Percentiles rank a stretch among this genome's conserved stretches.
Conservation (phyloP, 2,113 vertebrate species). For the Poicephalus meyeri region DNA sequence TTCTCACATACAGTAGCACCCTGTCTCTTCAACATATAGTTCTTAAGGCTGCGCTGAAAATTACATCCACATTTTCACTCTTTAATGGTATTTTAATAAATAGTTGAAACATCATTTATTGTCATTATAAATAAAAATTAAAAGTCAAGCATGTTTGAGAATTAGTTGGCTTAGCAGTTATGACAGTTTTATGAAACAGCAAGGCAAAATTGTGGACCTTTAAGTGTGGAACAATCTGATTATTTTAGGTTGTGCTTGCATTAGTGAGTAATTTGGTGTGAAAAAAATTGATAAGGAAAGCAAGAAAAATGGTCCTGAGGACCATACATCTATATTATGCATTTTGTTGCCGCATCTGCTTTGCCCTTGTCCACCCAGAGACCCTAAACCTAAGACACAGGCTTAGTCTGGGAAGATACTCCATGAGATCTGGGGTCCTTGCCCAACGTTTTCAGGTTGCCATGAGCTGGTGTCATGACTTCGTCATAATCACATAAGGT, state of each 20-base stretch:
- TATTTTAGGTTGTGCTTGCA: neutral
- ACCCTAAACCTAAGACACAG: neutral
- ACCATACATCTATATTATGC: neutral
- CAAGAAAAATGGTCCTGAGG: accelerated
- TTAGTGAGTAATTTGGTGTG: neutral
- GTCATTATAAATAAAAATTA: neutral
- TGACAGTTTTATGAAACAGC: neutral
- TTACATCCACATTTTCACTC: neutral
- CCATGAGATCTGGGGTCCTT: neutral
- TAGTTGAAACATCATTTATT: neutral
- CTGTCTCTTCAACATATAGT: neutral
- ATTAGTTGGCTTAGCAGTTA: neutral
- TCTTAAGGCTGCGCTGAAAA: neutral
- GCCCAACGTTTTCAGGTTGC: neutral
- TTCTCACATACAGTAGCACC: neutral
- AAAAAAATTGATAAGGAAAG: neutral
- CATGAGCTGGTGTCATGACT: neutral
- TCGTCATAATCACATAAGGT: neutral
- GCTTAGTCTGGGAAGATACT: neutral
- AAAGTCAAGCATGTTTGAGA: neutral
- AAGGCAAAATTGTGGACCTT: neutral
- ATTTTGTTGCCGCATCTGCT: neutral
- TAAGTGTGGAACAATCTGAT: neutral
- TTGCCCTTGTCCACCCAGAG: neutral
- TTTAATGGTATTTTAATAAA: neutral